Base-by-base conservation (phyloP, 1,140 invertebrate genomes). In the Epicauta chinensis region DNA sequence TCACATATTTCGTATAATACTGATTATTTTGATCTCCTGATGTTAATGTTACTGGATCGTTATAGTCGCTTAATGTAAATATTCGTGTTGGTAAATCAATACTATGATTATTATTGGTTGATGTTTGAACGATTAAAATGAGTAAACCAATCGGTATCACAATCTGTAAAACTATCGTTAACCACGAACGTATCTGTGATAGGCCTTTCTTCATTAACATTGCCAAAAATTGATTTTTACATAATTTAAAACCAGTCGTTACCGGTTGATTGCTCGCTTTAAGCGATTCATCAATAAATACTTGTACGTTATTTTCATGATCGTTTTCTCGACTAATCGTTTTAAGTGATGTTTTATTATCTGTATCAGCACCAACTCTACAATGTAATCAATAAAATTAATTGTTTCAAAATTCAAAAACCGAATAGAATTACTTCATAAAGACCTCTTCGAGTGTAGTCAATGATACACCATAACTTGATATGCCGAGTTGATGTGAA, bases 381-480 rank as follows among this genome's bases (percentile, higher is more conserved):
- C 40, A n/a, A 40, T 32, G 11, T 32, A 13, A 23, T 23, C 7
- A 23, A 7, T 7, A 23, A 23, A 23, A 23, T 23, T 23, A 7
- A 44, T n/a, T 11, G 9, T 16, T 43, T 2, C 7, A 16, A 16
- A 30, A 44, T 36, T 29, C 35, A 39, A 35, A n/a, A n/a, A n/a
- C n/a, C n/a, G n/a, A 40, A 44, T 46, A 13, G 49, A 68, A 73
- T 71, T 75, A 89, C 87, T 83, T 89, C 60, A 93, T 76, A 70
- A 93, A 93, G 2, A 94, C 89, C 77, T 93, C 89, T 73, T 94
- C 90, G 62, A 94, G 78, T 16, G 89, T 93, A 10, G 89, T 91
- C 1, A 89, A 77, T 0, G 87, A 87, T 5, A 91, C 69, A 15
- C 78, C 76, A 61, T 75, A 79, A 59, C 75, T 75, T 51, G 71